These are phyloP conservation scores for Sebastes steindachneri DNA, from an alignment of 2,797 vertebrate genomes.

Conservation along the genomic window DNA sequence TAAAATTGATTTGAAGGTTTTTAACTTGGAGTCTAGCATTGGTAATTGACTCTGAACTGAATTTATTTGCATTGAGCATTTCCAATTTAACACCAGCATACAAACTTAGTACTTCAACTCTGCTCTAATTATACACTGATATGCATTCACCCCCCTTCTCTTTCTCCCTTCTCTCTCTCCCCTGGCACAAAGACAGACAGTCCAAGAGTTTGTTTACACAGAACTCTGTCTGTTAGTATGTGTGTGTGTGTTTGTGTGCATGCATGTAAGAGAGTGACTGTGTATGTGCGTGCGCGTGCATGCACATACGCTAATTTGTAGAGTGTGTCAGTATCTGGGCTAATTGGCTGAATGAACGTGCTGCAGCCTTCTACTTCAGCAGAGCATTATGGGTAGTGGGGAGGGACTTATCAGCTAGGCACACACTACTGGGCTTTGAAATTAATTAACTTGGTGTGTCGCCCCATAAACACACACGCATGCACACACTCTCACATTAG, in stretches of 20 bases:
- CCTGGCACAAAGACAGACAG: constrained; percentile 83
- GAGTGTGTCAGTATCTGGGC: constrained; percentile 83
- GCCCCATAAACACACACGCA: constrained; percentile 67
- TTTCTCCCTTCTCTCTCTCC: constrained; percentile 52
- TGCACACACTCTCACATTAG: constrained; percentile 44
- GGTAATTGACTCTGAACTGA: constrained; percentile 85
- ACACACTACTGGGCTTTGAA: constrained; percentile 83
- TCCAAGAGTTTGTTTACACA: constrained; percentile 84
- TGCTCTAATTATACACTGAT: constrained; percentile 86
- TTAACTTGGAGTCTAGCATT: constrained; percentile 76
- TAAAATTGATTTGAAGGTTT: constrained; percentile 83
- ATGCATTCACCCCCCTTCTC: constrained; percentile 71
- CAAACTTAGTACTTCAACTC: constrained; percentile 83
- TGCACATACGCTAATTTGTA: constrained; percentile 73
- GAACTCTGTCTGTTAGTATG: constrained; percentile 56
- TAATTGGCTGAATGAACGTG: constrained; percentile 84
- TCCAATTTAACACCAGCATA: constrained; percentile 82
- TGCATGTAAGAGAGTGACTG: background rate
- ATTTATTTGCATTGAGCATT: constrained; percentile 85
- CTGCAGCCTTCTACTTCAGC: constrained; percentile 76
- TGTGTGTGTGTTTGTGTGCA: constrained; percentile 36
- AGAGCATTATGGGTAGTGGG: constrained; percentile 84
- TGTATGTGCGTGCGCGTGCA: constrained; percentile 5
- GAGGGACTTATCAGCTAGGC: constrained; percentile 84
- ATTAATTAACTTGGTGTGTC: constrained; percentile 83